Base-by-base conservation (phyloP, 2,113 vertebrate genomes). In the Willisornis vidua region DNA sequence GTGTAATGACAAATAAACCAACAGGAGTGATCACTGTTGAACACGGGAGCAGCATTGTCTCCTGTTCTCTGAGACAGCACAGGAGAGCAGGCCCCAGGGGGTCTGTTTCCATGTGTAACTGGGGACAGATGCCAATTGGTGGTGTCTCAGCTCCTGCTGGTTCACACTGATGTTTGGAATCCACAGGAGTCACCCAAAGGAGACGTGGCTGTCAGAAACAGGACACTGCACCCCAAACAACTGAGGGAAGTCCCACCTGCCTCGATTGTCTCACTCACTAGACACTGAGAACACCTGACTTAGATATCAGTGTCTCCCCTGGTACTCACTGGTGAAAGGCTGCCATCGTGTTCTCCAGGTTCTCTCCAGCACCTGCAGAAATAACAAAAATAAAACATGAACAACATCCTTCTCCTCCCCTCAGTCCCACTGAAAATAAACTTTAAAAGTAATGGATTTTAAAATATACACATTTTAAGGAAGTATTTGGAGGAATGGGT, bases 291-390 rank as follows among this genome's bases (percentile, higher is more conserved):
- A 59, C 29, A 20, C 8, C 1, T 66, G 4, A 37, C 31, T 74
- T 10, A 45, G 72, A 46, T 19, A 8, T 65, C 26, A 72, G 3
- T 49, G 19, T 37, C 55, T 57, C 41, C 46, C 52, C 74, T 29
- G 46, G 88, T 98, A 99, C 99, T 99, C 97, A 99, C 99, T 99
- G 99, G 87, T 97, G 98, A 97, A 99, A 99, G 51, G 99, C 99
- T 82, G 98, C 94, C 99, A 99, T 99, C 28, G 99, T 99, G 94
- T 99, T 99, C 92, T 99, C 99, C 96, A 99, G 97, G 96, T 99
- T 99, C 97, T 99, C 99, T 41, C 98, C 99, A 80, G 99, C 99
- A 88, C 99, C 99, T 99, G 95, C 37, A 95, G 92, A 97, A 94
- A 86, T 3, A 97, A 81, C 22, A 86, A 74, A 94, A 76, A 57